Percentiles rank a stretch among this genome's conserved stretches.
phyloP scores from a whole-genome alignment of 2,797 vertebrate species.

The Pelodytes ibericus region DNA sequence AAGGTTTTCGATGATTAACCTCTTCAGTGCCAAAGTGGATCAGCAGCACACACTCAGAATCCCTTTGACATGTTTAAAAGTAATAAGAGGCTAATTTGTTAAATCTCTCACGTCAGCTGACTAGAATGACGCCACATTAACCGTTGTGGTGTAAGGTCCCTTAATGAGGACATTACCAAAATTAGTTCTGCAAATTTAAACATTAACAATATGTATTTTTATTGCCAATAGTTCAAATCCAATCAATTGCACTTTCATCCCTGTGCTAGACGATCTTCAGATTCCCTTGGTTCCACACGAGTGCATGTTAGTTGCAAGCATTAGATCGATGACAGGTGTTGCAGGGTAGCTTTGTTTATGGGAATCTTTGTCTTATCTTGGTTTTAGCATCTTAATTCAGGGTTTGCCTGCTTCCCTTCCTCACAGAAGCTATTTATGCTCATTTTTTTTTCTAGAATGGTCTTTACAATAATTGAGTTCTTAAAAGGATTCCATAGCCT shows the following conservation, averaged over 20 bases:
- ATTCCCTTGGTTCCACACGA: constrained; percentile 3
- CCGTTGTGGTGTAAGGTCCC: background rate
- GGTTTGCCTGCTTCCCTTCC: too few relatives aligned
- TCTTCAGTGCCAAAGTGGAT: too few relatives aligned
- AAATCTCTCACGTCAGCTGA: background rate
- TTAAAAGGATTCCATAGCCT: too few relatives aligned
- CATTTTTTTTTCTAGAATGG: too few relatives aligned
- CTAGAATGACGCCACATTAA: constrained; percentile 13
- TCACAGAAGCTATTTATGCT: too few relatives aligned
- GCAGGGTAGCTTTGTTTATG: background rate
- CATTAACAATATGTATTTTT: constrained; percentile 33
- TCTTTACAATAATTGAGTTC: too few relatives aligned
- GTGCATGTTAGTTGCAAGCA: too few relatives aligned
- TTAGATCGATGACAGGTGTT: background rate
- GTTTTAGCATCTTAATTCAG: too few relatives aligned
- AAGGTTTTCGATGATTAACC: too few relatives aligned
- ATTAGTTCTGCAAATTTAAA: constrained; percentile 38
- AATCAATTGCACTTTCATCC: constrained; percentile 45
- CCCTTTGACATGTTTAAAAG: too few relatives aligned
- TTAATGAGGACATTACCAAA: constrained; percentile 33
- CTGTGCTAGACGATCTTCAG: background rate
- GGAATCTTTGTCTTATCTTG: too few relatives aligned
- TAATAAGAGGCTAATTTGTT: background rate
- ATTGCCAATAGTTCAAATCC: constrained; percentile 21
- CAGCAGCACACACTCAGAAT: too few relatives aligned